phyloP scores from a whole-genome alignment of 1,140 invertebrate genomes.

The Drosophila athabasca region DNA sequence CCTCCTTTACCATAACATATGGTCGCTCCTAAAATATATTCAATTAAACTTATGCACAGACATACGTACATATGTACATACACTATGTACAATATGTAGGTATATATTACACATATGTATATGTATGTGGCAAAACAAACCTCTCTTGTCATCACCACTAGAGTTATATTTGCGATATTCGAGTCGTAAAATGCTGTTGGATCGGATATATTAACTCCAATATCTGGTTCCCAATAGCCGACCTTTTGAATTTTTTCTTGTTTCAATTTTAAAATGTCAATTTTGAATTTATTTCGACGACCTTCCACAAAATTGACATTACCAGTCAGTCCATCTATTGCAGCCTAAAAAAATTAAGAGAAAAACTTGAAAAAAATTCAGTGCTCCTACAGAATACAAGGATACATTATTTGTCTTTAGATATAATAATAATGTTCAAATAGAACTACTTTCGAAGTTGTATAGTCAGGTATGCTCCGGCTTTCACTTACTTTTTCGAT shows the following conservation, averaged over 20 bases:
- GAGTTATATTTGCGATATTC: conserved; percentile 92
- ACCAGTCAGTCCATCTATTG: conserved; percentile 92
- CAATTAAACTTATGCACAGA: no score
- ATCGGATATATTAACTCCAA: conserved; percentile 92
- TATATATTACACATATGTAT: background rate
- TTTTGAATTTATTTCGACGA: conserved; percentile 91
- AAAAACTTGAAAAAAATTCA: conserved; percentile 2
- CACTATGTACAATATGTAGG: background rate
- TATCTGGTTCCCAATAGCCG: conserved; percentile 91
- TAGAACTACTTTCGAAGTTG: no score
- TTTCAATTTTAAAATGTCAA: conserved; percentile 93
- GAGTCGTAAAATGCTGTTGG: conserved; percentile 93
- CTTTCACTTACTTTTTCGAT: no score
- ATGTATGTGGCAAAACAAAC: conserved; percentile 23
- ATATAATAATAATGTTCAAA: no score
- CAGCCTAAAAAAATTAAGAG: conserved; percentile 44
- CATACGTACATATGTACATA: no score
- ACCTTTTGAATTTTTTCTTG: conserved; percentile 91
- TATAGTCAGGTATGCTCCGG: no score
- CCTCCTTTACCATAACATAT: conserved; percentile 96
- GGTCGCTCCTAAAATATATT: conserved; percentile 90
- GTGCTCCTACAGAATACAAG: background rate
- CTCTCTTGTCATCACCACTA: conserved; percentile 91
- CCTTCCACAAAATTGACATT: conserved; percentile 94
- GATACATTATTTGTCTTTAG: background rate